A percentile compares a stretch with the other conserved stretches of the same genome.
Evolutionary conservation across 2,888 invertebrate species (phyloP).

Genomic region (Ichneumon xanthorius): DNA sequence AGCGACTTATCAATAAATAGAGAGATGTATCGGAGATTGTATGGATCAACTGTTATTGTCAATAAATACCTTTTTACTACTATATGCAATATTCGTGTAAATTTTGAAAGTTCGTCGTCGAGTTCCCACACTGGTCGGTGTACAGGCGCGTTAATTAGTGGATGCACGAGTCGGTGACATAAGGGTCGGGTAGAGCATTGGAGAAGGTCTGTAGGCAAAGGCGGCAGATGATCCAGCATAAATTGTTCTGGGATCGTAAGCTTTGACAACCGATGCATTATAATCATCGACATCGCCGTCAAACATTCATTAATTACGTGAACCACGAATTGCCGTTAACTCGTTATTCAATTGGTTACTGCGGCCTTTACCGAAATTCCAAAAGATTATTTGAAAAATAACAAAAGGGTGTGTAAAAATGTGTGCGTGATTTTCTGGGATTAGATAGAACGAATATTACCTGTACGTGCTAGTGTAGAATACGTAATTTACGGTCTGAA

Average conservation of each 20-base stretch:
- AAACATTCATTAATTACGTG: not conserved
- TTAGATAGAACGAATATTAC: constrained; percentile 8
- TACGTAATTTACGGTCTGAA: too few relatives aligned
- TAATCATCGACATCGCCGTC: not conserved
- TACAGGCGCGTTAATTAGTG: constrained; percentile 21
- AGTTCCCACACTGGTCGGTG: not conserved
- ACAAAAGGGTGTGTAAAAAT: too few relatives aligned
- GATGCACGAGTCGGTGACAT: constrained; percentile 23
- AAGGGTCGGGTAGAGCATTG: constrained; percentile 35
- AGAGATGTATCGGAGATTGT: too few relatives aligned
- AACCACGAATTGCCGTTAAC: not conserved
- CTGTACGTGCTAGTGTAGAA: not conserved
- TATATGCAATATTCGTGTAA: not conserved
- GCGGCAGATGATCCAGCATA: constrained; percentile 69
- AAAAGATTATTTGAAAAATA: not conserved
- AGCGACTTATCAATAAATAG: too few relatives aligned
- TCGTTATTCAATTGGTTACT: not conserved
- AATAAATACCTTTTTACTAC: too few relatives aligned
- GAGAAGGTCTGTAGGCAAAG: constrained; percentile 43
- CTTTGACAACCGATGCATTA: constrained; percentile 68
- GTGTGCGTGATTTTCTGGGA: not conserved
- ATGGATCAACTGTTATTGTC: too few relatives aligned
- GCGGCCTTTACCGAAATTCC: not conserved
- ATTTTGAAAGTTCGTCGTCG: not conserved
- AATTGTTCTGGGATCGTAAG: constrained; percentile 76